Evolutionary conservation across 2,797 vertebrate genomes (phyloP).

Genomic region (Alca torda): DNA sequence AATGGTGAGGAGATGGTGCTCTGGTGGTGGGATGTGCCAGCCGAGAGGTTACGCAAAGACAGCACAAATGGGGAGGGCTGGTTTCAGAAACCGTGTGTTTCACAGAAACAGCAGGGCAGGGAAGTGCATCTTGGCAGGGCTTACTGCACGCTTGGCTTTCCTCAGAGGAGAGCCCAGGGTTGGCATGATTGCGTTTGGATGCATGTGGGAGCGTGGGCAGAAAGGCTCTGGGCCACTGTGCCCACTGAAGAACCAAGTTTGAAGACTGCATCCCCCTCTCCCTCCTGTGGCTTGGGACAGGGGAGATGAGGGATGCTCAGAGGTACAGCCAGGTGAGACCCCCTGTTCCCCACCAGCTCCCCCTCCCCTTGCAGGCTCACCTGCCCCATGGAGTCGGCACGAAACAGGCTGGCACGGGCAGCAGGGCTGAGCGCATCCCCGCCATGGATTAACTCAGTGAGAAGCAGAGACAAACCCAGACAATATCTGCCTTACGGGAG

Average conservation of each 20-base stretch:
- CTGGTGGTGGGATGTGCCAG: neutral
- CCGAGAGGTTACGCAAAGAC: neutral
- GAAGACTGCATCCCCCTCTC: neutral
- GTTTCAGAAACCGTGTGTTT: neutral
- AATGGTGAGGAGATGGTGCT: neutral
- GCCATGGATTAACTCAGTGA: neutral
- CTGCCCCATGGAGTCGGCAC: neutral
- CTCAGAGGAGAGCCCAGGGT: neutral
- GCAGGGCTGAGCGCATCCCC: rapidly evolving
- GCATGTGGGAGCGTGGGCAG: neutral
- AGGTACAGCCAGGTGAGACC: neutral
- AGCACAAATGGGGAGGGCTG: neutral
- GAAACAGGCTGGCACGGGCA: neutral
- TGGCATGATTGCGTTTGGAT: neutral
- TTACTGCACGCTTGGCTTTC: neutral
- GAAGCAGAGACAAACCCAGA: neutral
- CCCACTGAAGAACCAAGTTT: neutral
- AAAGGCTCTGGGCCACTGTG: neutral
- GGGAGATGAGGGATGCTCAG: neutral
- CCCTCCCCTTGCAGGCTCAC: neutral
- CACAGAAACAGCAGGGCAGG: neutral
- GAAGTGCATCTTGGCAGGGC: neutral
- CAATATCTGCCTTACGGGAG: neutral
- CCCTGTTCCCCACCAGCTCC: neutral
- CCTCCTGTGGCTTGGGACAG: rapidly evolving